Evolutionary conservation across 2,113 vertebrate genomes (phyloP), one percentile per base, ranked within the genome.

Genomic region (Fregetta grallaria): DNA sequence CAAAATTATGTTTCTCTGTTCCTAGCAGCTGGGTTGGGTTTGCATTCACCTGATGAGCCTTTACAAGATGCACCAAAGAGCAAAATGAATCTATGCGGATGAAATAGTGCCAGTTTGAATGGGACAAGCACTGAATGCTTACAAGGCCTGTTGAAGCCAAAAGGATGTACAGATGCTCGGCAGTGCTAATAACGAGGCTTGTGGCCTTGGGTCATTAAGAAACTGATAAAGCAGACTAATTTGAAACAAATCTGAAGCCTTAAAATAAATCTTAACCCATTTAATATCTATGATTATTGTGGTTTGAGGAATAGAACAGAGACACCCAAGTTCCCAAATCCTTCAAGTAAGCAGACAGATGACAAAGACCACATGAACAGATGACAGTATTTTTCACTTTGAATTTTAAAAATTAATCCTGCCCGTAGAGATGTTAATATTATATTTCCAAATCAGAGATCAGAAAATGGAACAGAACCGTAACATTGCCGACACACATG

Each of bases 21-120:
- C 40, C 71, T 87, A 77, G 71, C 92, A 93, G 78, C 79, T 90
- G 86, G 56, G 30, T 20, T 94, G 56, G 50, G 36, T 32, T 82
- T 79, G 11, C 12, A 17, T 81, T 78, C 75, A 65, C 26, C 47
- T 91, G 61, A 92, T 49, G 47, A 78, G 52, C 26, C 50, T 92
- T 90, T n/a, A 58, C 21, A 85, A 74, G 67, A 63, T 30, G 59
- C 15, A 87, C 25, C 25, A 38, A 94, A 72, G 42, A n/a, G 44
- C 21, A 86, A 77, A 86, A 92, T 10, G 3, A 83, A 72, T 34
- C 10, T 55, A 9, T 7, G 11, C 3, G 3, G 38, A 45, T 50
- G 25, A 77, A 74, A 88, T 29, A 70, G 26, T 13, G 6, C 14
- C 68, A 83, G 45, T 13, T 15, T 63, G 63, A 95, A 38, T 23